A percentile compares a stretch with the other conserved stretches of the same genome.
Conservation (phyloP, 2,888 invertebrate genomes). For the Anthophora plumipes region DNA sequence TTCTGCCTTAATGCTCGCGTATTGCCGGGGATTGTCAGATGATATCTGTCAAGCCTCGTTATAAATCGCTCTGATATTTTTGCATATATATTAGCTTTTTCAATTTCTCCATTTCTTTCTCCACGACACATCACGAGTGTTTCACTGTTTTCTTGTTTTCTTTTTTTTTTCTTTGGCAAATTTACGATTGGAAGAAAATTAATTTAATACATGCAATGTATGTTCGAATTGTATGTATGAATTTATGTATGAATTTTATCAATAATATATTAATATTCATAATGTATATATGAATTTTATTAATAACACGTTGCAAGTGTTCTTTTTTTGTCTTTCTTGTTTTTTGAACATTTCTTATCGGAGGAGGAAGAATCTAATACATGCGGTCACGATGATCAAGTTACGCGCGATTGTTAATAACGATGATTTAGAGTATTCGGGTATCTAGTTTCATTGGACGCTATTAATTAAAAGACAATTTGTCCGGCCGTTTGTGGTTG, state of each 20-base stretch:
- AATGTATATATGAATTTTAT: too few relatives aligned
- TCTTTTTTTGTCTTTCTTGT: too few relatives aligned
- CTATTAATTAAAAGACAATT: conserved; percentile 44
- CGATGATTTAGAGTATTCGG: conserved; percentile 44
- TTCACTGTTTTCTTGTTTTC: background rate
- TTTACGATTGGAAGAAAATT: background rate
- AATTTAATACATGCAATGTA: too few relatives aligned
- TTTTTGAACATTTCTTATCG: background rate
- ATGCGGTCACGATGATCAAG: background rate
- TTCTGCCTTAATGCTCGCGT: conserved; percentile 63
- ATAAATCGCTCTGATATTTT: conserved; percentile 29
- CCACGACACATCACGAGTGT: too few relatives aligned
- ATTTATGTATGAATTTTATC: too few relatives aligned
- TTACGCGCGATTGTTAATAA: conserved; percentile 1
- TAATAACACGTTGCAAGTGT: too few relatives aligned
- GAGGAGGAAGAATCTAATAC: background rate
- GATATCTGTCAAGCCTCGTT: conserved; percentile 64
- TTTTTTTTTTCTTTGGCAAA: background rate
- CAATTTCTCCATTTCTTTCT: background rate
- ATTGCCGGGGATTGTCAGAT: conserved; percentile 69
- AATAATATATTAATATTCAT: too few relatives aligned
- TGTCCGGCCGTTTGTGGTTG: conserved; percentile 29
- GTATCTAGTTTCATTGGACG: conserved; percentile 20
- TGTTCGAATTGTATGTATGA: too few relatives aligned
- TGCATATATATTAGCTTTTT: conserved; percentile 26